These are phyloP conservation scores for Sarotherodon lohbergeri DNA, from an alignment of 2,113 vertebrate species.

Conservation along the genomic window DNA sequence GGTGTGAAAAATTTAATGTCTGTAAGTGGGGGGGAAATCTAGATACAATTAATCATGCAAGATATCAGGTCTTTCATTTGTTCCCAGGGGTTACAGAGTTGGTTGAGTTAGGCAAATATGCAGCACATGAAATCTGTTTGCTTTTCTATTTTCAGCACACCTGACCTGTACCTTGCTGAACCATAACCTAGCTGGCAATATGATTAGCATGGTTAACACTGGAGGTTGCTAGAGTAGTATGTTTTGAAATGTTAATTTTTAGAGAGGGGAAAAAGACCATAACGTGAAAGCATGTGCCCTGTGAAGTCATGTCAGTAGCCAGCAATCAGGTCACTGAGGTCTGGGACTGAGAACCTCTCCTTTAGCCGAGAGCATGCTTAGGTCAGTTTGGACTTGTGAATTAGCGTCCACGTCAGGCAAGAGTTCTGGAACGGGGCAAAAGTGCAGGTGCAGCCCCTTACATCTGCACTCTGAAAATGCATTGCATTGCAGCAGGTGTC, in stretches of 20 bases:
- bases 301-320: not conserved
- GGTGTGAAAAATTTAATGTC: not conserved
- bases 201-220: not conserved
- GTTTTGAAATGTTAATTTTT: not conserved
- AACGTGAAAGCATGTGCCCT: not conserved
- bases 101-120: constrained; percentile 44
- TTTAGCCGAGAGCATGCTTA: not conserved
- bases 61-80: not conserved
- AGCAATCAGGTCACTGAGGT: not conserved
- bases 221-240: not conserved
- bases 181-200: not conserved
- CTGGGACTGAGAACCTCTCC: not conserved
- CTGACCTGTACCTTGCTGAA: not conserved
- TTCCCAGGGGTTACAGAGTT: not conserved
- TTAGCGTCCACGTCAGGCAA: not conserved
- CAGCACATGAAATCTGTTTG: constrained; percentile 16
- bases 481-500: not conserved
- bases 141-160: constrained; percentile 8
- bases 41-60: not conserved
- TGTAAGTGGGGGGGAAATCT: not conserved
- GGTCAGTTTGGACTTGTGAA: not conserved
- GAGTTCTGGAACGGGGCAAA: not conserved
- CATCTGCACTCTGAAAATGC: not conserved
- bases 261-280: not conserved
- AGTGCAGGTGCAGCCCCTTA: not conserved